Evolutionary conservation across 2,113 vertebrate genomes (phyloP), one percentile per base, ranked within the genome.

Genomic region (Morone chrysops): DNA sequence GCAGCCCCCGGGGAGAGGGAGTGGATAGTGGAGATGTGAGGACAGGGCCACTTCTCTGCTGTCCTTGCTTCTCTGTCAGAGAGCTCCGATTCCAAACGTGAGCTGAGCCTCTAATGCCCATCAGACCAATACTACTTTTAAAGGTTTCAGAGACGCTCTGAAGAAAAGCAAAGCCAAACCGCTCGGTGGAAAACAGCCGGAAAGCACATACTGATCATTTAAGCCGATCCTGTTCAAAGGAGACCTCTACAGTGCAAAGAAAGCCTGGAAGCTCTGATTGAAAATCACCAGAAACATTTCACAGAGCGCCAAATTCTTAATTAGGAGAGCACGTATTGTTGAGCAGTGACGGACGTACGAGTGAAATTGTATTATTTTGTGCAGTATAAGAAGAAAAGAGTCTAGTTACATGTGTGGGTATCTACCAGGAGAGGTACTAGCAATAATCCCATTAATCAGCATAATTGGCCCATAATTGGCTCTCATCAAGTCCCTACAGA

Each of bases 361-460:
- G 56, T 62, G 63, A 82, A 75, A 69, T 16, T 36, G 45, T 36
- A 70, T 73, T 83, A 54, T 67, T 80, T 50, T 17, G 54, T 76
- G 48, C 40, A 63, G 77, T 81, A 78, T 77, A 65, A 78, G 79
- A 62, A 80, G 65, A 62, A 85, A 87, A 67, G 43, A 6, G 50
- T 85, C 75, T 41, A 81, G 88, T 90, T 91, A 66, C 77, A 86
- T 71, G 57, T 74, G 60, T 45, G 75, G 84, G 82, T 77, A 86
- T 89, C 80, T 62, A 84, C 76, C 88, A 87, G 72, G 80, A 88
- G 85, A 84, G 85, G 72, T 76, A 17, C 48, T 22, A 70, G 79
- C 87, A 79, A 63, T 87, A 92, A 92, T 95, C 90, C 87, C 76
- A 89, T 92, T 90, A 90, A 94, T 93, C 91, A 86, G 84, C 66